These are phyloP conservation scores for Myotis davidii DNA, from an alignment of 2,113 vertebrate species.

Conservation along the genomic window DNA sequence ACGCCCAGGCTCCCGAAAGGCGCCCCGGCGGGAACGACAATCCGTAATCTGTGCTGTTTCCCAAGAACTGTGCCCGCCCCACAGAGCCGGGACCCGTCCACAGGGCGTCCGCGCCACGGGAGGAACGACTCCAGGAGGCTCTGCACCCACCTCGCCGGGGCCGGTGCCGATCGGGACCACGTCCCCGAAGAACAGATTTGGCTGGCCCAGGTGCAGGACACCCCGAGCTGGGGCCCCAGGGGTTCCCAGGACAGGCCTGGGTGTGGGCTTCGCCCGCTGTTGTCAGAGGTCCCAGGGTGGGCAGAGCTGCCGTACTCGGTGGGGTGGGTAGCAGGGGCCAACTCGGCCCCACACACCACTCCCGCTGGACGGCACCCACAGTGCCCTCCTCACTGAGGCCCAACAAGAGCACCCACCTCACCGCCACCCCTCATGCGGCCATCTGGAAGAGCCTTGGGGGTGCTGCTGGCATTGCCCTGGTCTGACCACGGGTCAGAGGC, in stretches of 20 bases:
- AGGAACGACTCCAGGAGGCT: not conserved
- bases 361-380: not conserved
- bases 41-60: not conserved
- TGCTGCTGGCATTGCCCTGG: not conserved
- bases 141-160: too few relatives aligned
- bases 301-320: not conserved
- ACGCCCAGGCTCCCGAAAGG: not conserved
- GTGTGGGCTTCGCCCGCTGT: too few relatives aligned
- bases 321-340: not conserved
- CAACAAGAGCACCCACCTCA: not conserved
- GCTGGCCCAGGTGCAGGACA: not conserved
- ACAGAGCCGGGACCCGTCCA: not conserved
- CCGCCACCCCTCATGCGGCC: not conserved
- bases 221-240: not conserved
- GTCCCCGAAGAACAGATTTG: not conserved
- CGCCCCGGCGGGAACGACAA: not conserved
- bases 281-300: not conserved
- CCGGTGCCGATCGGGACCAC: not conserved
- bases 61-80: not conserved
- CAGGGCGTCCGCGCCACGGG: rapidly evolving
- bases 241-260: too few relatives aligned
- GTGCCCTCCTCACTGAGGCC: not conserved
- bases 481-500: not conserved
- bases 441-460: not conserved
- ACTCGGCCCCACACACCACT: not conserved